A percentile compares a stretch with the other conserved stretches of the same genome.
These are phyloP conservation scores for Edolisoma coerulescens DNA, from an alignment of 2,113 vertebrate genomes.

Conservation along the genomic window DNA sequence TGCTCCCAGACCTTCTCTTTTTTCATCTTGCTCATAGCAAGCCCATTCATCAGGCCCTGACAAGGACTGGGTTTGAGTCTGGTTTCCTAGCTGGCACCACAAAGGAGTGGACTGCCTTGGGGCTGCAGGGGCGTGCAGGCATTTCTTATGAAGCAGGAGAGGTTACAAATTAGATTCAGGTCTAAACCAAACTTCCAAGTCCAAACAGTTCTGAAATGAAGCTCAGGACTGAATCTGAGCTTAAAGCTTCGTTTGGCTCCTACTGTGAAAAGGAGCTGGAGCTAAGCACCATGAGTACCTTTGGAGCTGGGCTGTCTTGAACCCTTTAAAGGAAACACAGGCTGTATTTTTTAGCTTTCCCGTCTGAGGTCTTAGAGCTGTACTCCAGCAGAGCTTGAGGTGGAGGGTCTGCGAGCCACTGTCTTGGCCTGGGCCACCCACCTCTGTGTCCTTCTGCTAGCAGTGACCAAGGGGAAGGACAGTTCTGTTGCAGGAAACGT, in stretches of 20 bases:
- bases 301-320: background rate
- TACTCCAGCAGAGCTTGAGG: background rate
- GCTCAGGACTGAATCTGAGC: background rate
- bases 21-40: background rate
- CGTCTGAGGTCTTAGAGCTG: background rate
- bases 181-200: background rate
- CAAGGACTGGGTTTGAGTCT: background rate
- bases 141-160: background rate
- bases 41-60: background rate
- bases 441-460: background rate
- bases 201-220: background rate
- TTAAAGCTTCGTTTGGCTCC: background rate
- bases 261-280: background rate
- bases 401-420: background rate
- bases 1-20: background rate
- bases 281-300: background rate
- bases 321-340: background rate
- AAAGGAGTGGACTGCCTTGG: background rate
- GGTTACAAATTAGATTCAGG: background rate
- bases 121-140: background rate
- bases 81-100: constrained; percentile 17
- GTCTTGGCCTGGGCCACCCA: background rate
- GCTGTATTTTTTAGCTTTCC: background rate
- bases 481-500: background rate
- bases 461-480: background rate